phyloP scores from a whole-genome alignment of 2,888 invertebrate species.

The Chloroclystis v-ata region DNA sequence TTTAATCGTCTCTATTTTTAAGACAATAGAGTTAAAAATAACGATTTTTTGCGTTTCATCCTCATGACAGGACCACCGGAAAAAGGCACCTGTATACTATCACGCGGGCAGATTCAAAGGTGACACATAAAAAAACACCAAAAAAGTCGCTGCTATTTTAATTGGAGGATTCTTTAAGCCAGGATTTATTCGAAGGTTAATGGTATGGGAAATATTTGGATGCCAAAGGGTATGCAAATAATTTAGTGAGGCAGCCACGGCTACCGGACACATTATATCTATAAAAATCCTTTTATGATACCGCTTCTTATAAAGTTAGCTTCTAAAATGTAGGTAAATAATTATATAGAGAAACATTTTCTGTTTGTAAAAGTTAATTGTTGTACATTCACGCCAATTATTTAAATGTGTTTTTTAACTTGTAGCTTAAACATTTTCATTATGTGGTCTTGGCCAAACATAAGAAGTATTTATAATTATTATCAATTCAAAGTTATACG shows the following conservation, averaged over 20 bases:
- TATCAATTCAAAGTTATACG: too few relatives aligned
- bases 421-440: too few relatives aligned
- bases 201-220: constrained; percentile 64
- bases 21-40: constrained; percentile 37
- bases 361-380: too few relatives aligned
- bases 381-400: too few relatives aligned
- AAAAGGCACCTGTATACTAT: constrained; percentile 70
- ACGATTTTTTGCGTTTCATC: constrained; percentile 29
- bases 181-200: constrained; percentile 63
- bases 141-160: constrained; percentile 67
- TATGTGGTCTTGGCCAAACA: too few relatives aligned
- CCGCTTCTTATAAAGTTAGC: too few relatives aligned
- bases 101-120: constrained; percentile 70
- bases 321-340: too few relatives aligned
- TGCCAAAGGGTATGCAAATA: constrained; percentile 63
- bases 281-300: constrained; percentile 2
- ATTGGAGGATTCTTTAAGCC: constrained; percentile 62
- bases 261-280: constrained; percentile 35
- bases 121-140: constrained; percentile 49
- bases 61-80: constrained; percentile 64
- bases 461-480: too few relatives aligned
- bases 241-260: constrained; percentile 56
- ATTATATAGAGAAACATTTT: too few relatives aligned
- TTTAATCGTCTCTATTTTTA: constrained; percentile 3
- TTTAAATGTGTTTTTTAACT: too few relatives aligned